These are phyloP conservation scores for Drosophila kambysellisi DNA, from an alignment of 2,888 invertebrate genomes.

Conservation along the genomic window DNA sequence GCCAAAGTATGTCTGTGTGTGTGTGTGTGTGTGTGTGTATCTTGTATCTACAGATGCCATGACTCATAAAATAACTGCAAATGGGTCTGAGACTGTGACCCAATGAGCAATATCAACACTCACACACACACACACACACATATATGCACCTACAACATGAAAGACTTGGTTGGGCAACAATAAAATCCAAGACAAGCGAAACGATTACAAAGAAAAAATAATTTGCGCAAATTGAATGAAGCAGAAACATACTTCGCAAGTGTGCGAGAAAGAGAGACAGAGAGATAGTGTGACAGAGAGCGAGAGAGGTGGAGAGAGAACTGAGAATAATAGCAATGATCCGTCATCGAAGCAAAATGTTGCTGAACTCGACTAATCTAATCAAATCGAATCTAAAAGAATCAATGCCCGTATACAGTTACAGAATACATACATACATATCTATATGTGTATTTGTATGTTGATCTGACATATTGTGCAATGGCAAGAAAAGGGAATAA, in stretches of 20 bases:
- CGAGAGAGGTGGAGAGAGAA: slow-evolving; percentile 19
- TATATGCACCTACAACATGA: slow-evolving; percentile 66
- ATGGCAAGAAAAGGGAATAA: slow-evolving; percentile 41
- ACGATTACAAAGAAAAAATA: slow-evolving; percentile 79
- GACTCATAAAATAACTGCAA: slow-evolving; percentile 56
- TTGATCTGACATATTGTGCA: slow-evolving; percentile 55
- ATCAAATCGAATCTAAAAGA: slow-evolving; percentile 57
- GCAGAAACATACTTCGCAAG: slow-evolving; percentile 12
- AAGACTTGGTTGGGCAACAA: slow-evolving; percentile 66
- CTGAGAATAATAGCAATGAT: slow-evolving; percentile 55
- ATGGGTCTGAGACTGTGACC: slow-evolving; percentile 63
- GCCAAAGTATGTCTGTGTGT: slow-evolving; percentile 23
- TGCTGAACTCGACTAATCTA: slow-evolving; percentile 60
- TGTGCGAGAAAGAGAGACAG: neutral
- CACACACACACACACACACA: slow-evolving; percentile 21
- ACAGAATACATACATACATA: slow-evolving; percentile 15
- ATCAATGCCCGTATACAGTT: slow-evolving; percentile 64
- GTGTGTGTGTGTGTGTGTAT: neutral
- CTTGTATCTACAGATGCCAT: slow-evolving; percentile 47
- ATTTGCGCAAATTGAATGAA: slow-evolving; percentile 71
- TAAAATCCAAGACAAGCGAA: slow-evolving; percentile 69
- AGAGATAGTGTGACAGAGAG: neutral
- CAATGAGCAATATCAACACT: slow-evolving; percentile 69
- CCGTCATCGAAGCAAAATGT: slow-evolving; percentile 75
- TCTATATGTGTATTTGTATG: neutral